These are phyloP conservation scores for Dromococcyx pavoninus DNA, from an alignment of 2,797 vertebrate genomes.

Conservation along the genomic window DNA sequence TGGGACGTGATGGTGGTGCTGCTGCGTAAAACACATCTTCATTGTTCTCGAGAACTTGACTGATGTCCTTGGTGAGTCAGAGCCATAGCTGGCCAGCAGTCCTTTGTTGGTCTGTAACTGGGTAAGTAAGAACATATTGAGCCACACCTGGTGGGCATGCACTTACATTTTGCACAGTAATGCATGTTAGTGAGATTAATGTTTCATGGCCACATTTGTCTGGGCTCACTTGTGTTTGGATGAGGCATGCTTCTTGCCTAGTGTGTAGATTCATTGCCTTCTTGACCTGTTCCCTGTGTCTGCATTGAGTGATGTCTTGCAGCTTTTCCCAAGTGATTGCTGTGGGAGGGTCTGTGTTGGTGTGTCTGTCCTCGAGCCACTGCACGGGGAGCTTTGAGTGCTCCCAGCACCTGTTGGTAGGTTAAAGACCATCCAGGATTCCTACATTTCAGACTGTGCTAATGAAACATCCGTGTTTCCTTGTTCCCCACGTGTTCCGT, in stretches of 20 bases:
- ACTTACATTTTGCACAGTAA: background rate
- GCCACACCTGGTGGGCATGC: background rate
- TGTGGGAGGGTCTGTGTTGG: background rate
- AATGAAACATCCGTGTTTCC: background rate
- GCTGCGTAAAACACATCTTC: background rate
- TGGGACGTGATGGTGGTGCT: background rate
- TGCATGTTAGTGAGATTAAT: background rate
- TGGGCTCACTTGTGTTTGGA: background rate
- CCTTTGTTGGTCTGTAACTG: background rate
- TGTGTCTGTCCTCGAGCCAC: background rate
- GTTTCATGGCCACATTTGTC: background rate
- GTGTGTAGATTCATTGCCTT: background rate
- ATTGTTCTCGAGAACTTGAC: background rate
- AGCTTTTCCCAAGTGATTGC: background rate
- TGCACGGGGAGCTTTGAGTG: background rate
- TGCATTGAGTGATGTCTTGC: accelerated
- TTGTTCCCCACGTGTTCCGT: background rate
- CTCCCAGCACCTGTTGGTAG: background rate
- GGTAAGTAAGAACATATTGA: background rate
- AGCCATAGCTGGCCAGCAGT: background rate
- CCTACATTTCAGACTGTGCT: background rate
- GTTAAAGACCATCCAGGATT: background rate
- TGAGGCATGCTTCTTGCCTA: background rate
- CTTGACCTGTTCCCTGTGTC: background rate
- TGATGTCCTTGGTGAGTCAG: background rate